phyloP scores from a whole-genome alignment of 2,113 vertebrate species.

The Picathartes gymnocephalus region DNA sequence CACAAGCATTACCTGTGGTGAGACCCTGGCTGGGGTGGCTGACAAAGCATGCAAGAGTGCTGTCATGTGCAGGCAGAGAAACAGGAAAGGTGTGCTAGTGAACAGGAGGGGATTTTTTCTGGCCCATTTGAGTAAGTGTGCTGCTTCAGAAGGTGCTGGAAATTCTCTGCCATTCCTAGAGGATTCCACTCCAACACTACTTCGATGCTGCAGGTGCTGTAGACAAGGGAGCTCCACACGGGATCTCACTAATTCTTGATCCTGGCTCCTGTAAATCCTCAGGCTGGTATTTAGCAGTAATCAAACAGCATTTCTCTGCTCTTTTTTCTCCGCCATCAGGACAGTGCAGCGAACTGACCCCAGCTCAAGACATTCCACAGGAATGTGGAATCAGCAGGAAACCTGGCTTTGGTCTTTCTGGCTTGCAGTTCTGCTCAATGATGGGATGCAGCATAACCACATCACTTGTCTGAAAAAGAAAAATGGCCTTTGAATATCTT shows the following conservation, averaged over 20 bases:
- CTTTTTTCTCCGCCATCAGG: not conserved
- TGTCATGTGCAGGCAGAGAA: not conserved
- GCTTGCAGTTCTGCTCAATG: not conserved
- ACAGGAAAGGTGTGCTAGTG: not conserved
- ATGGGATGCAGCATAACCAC: not conserved
- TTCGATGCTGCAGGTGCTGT: rapidly evolving
- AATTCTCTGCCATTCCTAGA: not conserved
- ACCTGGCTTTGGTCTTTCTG: not conserved
- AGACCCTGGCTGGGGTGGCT: not conserved
- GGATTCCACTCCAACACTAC: not conserved
- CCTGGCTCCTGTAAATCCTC: not conserved
- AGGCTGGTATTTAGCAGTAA: not conserved
- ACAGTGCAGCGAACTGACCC: not conserved
- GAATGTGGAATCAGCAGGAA: not conserved
- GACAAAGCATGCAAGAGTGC: not conserved
- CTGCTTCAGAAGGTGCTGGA: not conserved
- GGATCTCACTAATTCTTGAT: not conserved
- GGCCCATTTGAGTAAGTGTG: not conserved
- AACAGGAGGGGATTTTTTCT: not conserved
- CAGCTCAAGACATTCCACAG: not conserved
- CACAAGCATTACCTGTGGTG: not conserved
- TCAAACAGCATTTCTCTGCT: not conserved
- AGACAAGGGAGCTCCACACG: not conserved
- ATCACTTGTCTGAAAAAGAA: not conserved
- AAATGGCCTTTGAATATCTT: not conserved